phyloP scores from a whole-genome alignment of 2,797 vertebrate genomes.

The Crotalus adamanteus region DNA sequence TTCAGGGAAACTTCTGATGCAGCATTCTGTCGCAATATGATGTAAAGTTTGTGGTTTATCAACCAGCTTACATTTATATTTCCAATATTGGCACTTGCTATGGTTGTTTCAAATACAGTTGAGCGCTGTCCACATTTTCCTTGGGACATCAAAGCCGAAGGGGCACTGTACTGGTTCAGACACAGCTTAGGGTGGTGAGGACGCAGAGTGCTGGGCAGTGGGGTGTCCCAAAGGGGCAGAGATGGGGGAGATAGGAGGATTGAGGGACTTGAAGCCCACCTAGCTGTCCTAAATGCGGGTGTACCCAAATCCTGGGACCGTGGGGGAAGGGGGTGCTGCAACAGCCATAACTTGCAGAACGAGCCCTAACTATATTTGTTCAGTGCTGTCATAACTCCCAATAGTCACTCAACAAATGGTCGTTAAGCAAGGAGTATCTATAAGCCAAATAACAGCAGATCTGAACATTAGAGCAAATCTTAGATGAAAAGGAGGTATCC shows the following conservation, averaged over 20 bases:
- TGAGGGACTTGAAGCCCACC: background rate
- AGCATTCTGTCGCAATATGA: background rate
- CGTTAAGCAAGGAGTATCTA: background rate
- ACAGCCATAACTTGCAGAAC: background rate
- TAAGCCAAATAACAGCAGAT: background rate
- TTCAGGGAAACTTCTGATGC: background rate
- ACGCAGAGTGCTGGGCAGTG: background rate
- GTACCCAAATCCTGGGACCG: background rate
- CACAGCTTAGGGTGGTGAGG: background rate
- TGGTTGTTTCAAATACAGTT: background rate
- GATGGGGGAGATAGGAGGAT: background rate
- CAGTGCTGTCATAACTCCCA: background rate
- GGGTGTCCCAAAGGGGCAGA: background rate
- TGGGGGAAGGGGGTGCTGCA: background rate
- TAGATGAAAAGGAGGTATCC: background rate
- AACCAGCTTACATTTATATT: background rate
- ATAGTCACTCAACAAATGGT: background rate
- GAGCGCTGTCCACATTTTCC: background rate
- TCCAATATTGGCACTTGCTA: background rate
- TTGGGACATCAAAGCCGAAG: background rate
- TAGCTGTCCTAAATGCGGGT: background rate
- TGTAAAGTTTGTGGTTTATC: background rate
- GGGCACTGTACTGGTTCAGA: background rate
- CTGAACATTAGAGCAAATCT: background rate
- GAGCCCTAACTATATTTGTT: background rate